These are phyloP conservation scores for Lithobius niger DNA, from an alignment of 1,140 invertebrate genomes.

Conservation along the genomic window DNA sequence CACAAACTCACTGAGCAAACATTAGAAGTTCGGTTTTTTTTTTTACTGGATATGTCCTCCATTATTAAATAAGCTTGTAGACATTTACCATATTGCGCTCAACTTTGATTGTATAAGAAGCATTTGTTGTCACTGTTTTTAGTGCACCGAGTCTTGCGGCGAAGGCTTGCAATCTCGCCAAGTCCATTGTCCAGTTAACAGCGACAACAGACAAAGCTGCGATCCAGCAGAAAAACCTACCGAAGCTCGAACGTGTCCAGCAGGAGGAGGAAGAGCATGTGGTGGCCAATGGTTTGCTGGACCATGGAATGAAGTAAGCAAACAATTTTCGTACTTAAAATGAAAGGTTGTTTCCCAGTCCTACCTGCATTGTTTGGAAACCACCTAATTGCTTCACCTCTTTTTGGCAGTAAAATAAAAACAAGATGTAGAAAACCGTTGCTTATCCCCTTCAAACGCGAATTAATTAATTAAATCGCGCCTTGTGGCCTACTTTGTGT, in stretches of 20 bases:
- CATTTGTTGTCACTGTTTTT: constrained; percentile 6
- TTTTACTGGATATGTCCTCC: too few relatives aligned
- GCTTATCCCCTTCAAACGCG: too few relatives aligned
- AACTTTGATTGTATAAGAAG: neutral
- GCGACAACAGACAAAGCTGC: constrained; percentile 33
- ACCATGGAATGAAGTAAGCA: constrained; percentile 38
- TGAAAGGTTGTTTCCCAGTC: too few relatives aligned
- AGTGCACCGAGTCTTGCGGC: constrained; percentile 41
- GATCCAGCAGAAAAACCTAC: constrained; percentile 39
- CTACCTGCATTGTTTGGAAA: too few relatives aligned
- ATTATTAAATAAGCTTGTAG: too few relatives aligned
- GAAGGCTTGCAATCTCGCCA: constrained; percentile 46
- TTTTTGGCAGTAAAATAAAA: too few relatives aligned
- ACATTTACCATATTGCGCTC: too few relatives aligned
- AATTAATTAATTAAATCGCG: too few relatives aligned
- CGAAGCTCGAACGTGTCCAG: constrained; percentile 41
- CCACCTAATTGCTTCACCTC: too few relatives aligned
- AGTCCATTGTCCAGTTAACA: constrained; percentile 38
- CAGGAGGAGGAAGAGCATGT: constrained; percentile 38
- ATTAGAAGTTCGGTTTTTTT: neutral
- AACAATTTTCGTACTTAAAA: neutral
- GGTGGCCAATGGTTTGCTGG: constrained; percentile 52
- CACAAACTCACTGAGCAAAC: too few relatives aligned
- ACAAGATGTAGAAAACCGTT: too few relatives aligned
- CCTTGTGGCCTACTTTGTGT: too few relatives aligned